Conservation (phyloP, 1,140 invertebrate species). For the Muscidifurax raptorellus region DNA sequence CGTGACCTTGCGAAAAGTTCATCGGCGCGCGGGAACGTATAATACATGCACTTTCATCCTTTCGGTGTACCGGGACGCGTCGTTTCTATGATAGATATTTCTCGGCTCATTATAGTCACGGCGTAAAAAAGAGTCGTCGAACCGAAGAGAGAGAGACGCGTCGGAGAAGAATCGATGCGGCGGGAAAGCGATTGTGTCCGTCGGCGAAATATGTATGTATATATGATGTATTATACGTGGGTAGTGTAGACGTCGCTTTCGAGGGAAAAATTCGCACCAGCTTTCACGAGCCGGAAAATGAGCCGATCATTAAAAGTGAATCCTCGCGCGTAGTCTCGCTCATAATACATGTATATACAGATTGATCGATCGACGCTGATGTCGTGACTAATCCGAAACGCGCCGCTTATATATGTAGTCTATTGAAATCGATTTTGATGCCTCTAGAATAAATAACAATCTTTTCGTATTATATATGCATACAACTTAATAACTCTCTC, state of each 20-base stretch:
- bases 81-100: conserved; percentile 14
- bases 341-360: not conserved
- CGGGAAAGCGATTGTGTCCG: conserved; percentile 8
- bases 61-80: no score
- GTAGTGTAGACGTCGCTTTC: not conserved
- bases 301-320: not conserved
- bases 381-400: not conserved
- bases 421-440: no score
- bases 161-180: not conserved
- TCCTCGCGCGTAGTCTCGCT: not conserved
- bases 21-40: not conserved
- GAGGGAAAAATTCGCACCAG: conserved; percentile 3
- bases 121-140: conserved; percentile 21
- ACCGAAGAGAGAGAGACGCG: not conserved
- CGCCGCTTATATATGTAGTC: no score
- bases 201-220: not conserved
- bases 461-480: no score
- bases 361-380: not conserved
- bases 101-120: conserved; percentile 7
- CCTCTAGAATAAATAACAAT: no score
- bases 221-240: not conserved
- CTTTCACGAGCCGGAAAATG: conserved; percentile 21
- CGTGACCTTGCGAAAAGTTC: conserved; percentile 46
- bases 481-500: no score
- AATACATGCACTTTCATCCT: conserved; percentile 33